Conservation (phyloP, 2,113 vertebrate species). For the Thamnophis sirtalis region DNA sequence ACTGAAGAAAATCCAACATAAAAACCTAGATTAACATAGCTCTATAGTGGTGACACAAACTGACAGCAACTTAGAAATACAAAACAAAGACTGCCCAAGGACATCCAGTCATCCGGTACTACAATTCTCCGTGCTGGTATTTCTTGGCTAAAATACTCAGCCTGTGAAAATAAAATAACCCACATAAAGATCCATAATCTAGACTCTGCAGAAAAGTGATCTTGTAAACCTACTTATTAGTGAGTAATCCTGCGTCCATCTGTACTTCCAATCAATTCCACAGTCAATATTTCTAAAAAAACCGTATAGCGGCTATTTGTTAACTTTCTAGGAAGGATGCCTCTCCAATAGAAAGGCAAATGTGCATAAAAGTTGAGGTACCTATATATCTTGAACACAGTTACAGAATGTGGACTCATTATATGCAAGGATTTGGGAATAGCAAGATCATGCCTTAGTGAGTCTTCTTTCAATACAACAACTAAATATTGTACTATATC, state of each 20-base stretch:
- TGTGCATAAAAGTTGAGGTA: neutral
- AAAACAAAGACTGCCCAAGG: slow-evolving; percentile 53
- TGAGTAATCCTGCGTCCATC: neutral
- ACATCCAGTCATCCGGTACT: slow-evolving; percentile 41
- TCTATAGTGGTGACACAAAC: slow-evolving; percentile 56
- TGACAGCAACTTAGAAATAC: slow-evolving; percentile 52
- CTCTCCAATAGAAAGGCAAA: neutral
- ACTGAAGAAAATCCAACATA: slow-evolving; percentile 61
- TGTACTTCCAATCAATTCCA: neutral
- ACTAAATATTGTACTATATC: neutral
- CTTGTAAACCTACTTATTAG: neutral
- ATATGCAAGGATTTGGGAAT: neutral
- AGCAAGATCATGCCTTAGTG: neutral
- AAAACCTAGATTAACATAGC: slow-evolving; percentile 66
- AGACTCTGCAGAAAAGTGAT: slow-evolving; percentile 10
- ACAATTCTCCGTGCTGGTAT: slow-evolving; percentile 47
- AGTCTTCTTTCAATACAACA: neutral
- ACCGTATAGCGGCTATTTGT: neutral
- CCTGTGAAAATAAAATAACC: slow-evolving; percentile 22
- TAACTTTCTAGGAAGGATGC: neutral
- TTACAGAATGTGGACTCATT: neutral
- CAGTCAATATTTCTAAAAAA: slow-evolving; percentile 7
- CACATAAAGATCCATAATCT: slow-evolving; percentile 6
- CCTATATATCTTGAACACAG: neutral
- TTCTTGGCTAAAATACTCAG: slow-evolving; percentile 39